Conservation (phyloP, 2,113 vertebrate species). For the Syrrhaptes paradoxus region DNA sequence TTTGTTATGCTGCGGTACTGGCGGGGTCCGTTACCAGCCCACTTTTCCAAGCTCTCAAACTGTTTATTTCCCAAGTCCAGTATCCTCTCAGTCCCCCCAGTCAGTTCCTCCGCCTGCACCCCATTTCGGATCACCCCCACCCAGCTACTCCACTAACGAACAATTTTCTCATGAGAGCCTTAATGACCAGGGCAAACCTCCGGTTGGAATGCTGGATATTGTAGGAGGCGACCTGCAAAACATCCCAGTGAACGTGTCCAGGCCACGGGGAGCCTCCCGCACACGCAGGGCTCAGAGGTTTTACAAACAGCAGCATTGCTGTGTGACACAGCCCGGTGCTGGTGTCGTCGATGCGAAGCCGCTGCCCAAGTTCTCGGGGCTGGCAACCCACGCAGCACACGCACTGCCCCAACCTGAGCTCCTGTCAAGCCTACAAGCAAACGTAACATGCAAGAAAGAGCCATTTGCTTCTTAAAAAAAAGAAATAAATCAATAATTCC, state of each 20-base stretch:
- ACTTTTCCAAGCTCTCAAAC: background rate
- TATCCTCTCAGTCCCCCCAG: background rate
- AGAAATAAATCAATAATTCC: background rate
- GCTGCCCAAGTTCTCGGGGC: background rate
- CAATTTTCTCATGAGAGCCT: background rate
- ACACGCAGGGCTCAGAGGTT: background rate
- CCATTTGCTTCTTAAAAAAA: background rate
- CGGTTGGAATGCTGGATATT: background rate
- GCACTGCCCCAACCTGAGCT: background rate
- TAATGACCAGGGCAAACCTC: background rate
- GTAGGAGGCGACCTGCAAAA: background rate
- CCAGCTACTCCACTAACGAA: background rate
- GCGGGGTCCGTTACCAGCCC: background rate
- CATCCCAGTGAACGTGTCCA: background rate
- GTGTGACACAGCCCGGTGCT: background rate
- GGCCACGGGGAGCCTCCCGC: background rate
- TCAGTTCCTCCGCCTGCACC: background rate
- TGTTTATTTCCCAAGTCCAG: background rate
- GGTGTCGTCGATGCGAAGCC: background rate
- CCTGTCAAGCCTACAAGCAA: background rate
- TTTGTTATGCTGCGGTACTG: accelerated
- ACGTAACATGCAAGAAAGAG: background rate
- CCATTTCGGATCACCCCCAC: background rate
- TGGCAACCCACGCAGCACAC: accelerated
- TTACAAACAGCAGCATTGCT: background rate